Evolutionary conservation across 2,888 invertebrate genomes (phyloP), one percentile per base, ranked within the genome.

Genomic region (Stramonita haemastoma): DNA sequence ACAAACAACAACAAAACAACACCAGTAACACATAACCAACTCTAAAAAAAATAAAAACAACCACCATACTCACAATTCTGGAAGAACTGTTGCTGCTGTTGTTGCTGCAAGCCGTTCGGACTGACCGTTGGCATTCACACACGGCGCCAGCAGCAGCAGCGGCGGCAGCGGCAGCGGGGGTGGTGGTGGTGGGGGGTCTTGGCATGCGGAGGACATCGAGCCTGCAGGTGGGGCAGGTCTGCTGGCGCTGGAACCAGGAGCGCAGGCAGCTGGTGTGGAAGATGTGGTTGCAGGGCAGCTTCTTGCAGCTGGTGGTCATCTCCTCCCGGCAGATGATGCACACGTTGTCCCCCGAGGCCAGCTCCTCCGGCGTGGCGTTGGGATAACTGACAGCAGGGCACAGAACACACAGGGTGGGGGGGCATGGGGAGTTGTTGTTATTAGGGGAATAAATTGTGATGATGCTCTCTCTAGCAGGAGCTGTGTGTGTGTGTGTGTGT

Each of bases 211-310:
- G 95, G 88, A 97, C 98, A 96, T 99, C 99, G 92, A 99, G 97
- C 26, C 99, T 97, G 96, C 99, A 99, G 8, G 99, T 99, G 0
- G 99, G 99, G 95, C 99, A 99, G 8, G 99, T 99, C 96, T 99
- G 99, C 96, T 99, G 99, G 17, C 99, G 97, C 96, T 99, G 99
- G 96, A 99, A 99, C 99, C 99, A 99, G 77, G 99, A 98, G 87
- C 99, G 97, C 89, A 99, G 97, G 96, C 99, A 99, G 89, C 98
- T 98, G 85, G 99, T 98, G 96, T 99, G 99, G 97, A 99, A 99
- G 95, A 99, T 99, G 96, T 99, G 99, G 96, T 99, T 99, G 96
- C 99, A 99, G 0, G 99, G 99, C 92, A 99, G 96, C 95, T 99
- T 99, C 96, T 99, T 99, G 79, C 99, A 95, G 46, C 92, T 97